Conservation (phyloP, 2,888 invertebrate genomes). For the Dasypolia templi region DNA sequence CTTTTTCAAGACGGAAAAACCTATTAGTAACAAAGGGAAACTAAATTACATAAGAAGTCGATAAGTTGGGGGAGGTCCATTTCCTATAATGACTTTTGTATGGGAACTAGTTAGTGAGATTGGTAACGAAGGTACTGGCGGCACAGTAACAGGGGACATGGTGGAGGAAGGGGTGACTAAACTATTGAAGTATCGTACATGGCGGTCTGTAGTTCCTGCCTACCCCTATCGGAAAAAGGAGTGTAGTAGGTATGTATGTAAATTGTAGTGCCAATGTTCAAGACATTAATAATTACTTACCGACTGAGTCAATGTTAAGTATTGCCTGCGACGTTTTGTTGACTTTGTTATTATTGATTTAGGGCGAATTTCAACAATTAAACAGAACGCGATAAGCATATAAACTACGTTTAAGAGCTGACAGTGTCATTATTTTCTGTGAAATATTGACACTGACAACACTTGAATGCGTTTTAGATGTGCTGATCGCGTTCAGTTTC, state of each 20-base stretch:
- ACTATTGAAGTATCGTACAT: background rate
- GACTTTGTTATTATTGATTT: background rate
- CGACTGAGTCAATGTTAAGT: conserved; percentile 4
- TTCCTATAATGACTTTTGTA: background rate
- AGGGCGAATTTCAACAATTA: too few species aligned
- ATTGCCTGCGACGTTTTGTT: background rate
- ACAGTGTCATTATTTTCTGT: too few species aligned
- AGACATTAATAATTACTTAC: conserved; percentile 20
- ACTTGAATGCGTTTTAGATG: too few species aligned
- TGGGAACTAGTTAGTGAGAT: background rate
- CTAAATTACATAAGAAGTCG: background rate
- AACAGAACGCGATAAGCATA: too few species aligned
- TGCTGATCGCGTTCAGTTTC: too few species aligned
- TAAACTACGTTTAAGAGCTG: too few species aligned
- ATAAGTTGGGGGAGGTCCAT: background rate
- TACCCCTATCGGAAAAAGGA: background rate
- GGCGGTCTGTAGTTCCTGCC: background rate
- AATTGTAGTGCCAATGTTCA: conserved; percentile 5
- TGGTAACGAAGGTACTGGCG: background rate
- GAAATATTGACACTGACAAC: too few species aligned
- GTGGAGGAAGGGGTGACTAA: background rate
- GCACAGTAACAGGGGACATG: too few species aligned
- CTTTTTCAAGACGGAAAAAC: conserved; percentile 16
- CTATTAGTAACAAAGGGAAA: conserved; percentile 4
- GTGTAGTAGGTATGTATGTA: background rate